Evolutionary conservation across 1,140 invertebrate species (phyloP).

Genomic region (Nomia melanderi): DNA sequence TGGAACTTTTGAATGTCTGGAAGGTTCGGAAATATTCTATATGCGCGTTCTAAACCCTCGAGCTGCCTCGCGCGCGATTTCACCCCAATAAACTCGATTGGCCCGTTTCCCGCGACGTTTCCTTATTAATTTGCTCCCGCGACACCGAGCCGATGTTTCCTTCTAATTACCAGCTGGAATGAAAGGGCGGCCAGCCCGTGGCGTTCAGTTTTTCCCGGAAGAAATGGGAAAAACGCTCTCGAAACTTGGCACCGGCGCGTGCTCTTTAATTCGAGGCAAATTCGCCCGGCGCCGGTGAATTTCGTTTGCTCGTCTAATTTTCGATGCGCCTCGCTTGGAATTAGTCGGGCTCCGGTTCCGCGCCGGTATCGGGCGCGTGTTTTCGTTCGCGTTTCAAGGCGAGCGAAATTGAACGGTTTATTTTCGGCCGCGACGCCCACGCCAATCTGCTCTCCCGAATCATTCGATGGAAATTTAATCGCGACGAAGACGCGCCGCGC

Average conservation of each 20-base stretch:
- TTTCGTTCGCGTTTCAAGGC: too few relatives aligned
- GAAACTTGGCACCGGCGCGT: background rate
- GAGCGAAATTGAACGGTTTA: slow-evolving; percentile 1
- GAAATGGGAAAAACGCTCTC: background rate
- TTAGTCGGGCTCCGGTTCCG: background rate
- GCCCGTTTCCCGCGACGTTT: background rate
- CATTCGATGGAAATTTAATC: slow-evolving; percentile 4
- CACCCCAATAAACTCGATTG: background rate
- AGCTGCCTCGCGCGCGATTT: background rate
- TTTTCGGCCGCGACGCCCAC: background rate
- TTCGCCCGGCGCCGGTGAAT: slow-evolving; percentile 8
- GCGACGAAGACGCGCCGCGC: background rate
- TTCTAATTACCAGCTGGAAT: background rate
- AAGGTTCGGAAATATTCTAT: too few relatives aligned
- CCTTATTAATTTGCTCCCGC: background rate
- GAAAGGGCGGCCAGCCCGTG: background rate
- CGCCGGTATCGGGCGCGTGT: background rate
- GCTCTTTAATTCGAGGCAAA: slow-evolving; percentile 1
- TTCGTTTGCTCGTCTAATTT: slow-evolving; percentile 9
- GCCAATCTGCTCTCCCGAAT: too few relatives aligned
- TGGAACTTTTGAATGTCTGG: too few relatives aligned
- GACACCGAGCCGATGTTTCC: background rate
- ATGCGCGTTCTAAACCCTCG: background rate
- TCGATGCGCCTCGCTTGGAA: background rate
- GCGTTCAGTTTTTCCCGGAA: background rate